Percentiles rank a stretch among this genome's conserved stretches.
Conservation (phyloP, 2,797 vertebrate genomes). For the Alectoris magna region DNA sequence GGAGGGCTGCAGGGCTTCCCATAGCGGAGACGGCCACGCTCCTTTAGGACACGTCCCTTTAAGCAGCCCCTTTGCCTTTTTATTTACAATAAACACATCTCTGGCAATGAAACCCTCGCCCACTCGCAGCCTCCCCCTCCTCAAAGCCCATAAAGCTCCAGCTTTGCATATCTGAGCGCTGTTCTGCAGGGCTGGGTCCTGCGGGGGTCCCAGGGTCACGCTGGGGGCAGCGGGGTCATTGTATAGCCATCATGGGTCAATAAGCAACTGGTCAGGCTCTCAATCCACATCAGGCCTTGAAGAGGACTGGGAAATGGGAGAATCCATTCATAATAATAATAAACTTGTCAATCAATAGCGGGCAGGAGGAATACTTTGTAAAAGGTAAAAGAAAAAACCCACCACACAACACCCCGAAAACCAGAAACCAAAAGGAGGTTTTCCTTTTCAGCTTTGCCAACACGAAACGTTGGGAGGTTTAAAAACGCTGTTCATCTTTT, state of each 20-base stretch:
- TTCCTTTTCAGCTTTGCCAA: not conserved
- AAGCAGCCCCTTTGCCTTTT: not conserved
- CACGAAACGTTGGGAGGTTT: not conserved
- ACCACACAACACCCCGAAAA: not conserved
- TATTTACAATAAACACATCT: conserved; percentile 39
- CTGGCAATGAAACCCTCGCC: conserved; percentile 13
- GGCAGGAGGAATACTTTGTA: conserved; percentile 49
- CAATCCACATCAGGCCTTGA: conserved; percentile 65
- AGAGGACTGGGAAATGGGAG: conserved; percentile 66
- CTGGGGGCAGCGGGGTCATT: conserved; percentile 67
- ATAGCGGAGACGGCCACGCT: not conserved
- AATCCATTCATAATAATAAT: conserved; percentile 72
- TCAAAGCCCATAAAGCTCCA: conserved; percentile 11
- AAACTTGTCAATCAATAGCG: conserved; percentile 66
- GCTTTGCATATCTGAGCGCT: conserved; percentile 44
- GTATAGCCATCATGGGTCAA: conserved; percentile 70
- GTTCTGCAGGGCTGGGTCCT: conserved; percentile 46
- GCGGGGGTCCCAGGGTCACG: conserved; percentile 65
- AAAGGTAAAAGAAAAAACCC: not conserved
- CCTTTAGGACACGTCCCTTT: not conserved
- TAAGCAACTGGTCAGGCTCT: conserved; percentile 67
- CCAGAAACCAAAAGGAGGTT: not conserved
- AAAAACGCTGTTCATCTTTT: not conserved
- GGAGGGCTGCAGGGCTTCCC: not conserved
- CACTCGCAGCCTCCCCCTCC: not conserved